phyloP scores from a whole-genome alignment of 2,888 invertebrate species.

The Apamea crenata region DNA sequence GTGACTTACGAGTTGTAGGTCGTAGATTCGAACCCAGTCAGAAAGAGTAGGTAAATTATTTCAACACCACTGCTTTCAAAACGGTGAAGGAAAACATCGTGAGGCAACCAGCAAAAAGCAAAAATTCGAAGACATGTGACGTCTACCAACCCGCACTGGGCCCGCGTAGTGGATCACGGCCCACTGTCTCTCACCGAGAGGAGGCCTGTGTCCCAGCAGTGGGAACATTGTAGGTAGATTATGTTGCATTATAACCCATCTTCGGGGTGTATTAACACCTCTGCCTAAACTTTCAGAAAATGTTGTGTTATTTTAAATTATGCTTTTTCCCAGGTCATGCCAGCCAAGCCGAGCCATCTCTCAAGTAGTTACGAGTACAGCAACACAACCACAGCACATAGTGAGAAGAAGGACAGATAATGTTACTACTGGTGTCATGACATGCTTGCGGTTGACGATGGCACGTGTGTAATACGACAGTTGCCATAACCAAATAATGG shows the following conservation, averaged over 20 bases:
- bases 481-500: constrained; percentile 31
- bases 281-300: not conserved
- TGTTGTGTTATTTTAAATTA: not conserved
- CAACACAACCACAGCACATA: constrained; percentile 8
- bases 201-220: too few relatives aligned
- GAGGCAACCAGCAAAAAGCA: too few relatives aligned
- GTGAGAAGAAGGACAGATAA: constrained; percentile 44
- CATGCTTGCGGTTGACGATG: not conserved
- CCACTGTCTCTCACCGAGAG: too few relatives aligned
- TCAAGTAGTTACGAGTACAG: constrained; percentile 28
- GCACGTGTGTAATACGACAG: not conserved
- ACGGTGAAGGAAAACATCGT: too few relatives aligned
- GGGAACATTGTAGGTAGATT: too few relatives aligned
- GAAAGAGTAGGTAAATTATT: too few relatives aligned
- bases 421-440: not conserved
- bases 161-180: too few relatives aligned
- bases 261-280: not conserved
- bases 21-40: too few relatives aligned
- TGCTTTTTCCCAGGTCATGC: constrained; percentile 11
- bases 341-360: constrained; percentile 27
- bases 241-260: not conserved
- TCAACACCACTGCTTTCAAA: too few relatives aligned
- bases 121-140: too few relatives aligned
- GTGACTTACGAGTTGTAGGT: too few relatives aligned
- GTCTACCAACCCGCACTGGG: too few relatives aligned